Evolutionary conservation across 2,797 vertebrate species (phyloP).

Genomic region (Hylomyscus alleni): DNA sequence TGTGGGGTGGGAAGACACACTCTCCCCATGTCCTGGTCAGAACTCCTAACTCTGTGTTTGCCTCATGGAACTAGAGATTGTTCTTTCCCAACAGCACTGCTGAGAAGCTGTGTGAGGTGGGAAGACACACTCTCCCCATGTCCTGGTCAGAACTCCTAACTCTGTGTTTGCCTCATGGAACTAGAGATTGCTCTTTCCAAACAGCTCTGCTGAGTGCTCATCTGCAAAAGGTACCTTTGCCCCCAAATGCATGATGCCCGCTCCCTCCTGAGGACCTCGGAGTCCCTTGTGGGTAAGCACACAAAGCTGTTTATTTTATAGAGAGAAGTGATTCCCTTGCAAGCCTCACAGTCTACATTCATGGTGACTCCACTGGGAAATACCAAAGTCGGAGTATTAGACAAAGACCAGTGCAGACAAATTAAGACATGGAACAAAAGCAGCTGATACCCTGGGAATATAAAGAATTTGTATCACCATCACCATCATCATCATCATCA

Average conservation of each 20-base stretch:
- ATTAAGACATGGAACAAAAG: neutral
- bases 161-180: neutral
- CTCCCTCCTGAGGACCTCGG: neutral
- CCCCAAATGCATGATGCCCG: neutral
- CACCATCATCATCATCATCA: no score
- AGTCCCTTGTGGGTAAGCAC: neutral
- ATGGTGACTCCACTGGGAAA: constrained; percentile 35
- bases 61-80: neutral
- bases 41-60: neutral
- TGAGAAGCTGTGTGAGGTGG: neutral
- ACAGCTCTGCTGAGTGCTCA: neutral
- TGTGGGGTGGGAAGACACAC: neutral
- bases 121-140: constrained; percentile 36
- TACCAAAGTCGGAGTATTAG: neutral
- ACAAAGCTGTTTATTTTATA: neutral
- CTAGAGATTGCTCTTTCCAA: neutral
- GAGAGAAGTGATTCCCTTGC: neutral
- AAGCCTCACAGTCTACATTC: neutral
- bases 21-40: neutral
- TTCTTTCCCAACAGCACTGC: no score
- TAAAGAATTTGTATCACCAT: neutral
- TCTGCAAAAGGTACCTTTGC: neutral
- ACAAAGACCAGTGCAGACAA: neutral
- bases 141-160: neutral
- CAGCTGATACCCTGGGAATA: neutral